A percentile compares a stretch with the other conserved stretches of the same genome.
Evolutionary conservation across 2,888 invertebrate genomes (phyloP).

Genomic region (Nasonovia ribisnigri): DNA sequence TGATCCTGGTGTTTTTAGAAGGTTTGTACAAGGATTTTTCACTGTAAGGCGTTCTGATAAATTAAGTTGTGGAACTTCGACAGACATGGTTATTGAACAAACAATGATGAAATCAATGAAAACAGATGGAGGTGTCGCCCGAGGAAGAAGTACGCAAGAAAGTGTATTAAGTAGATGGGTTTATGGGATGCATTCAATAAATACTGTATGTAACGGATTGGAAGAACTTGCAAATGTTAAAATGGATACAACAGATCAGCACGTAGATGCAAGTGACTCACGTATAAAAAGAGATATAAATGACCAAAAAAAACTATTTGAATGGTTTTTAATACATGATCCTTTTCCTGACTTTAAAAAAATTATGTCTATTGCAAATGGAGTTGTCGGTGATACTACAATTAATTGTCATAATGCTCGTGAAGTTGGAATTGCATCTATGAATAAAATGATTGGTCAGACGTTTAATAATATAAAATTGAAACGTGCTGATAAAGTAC

Average conservation of each 20-base stretch:
- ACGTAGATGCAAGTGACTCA: background rate
- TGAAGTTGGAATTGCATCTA: slow-evolving; percentile 35
- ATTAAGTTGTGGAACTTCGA: slow-evolving; percentile 64
- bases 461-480: slow-evolving; percentile 23
- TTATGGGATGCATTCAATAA: background rate
- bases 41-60: slow-evolving; percentile 62
- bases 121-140: slow-evolving; percentile 67
- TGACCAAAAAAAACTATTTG: background rate
- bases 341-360: background rate
- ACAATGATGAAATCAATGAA: slow-evolving; percentile 69
- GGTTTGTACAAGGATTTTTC: slow-evolving; percentile 57
- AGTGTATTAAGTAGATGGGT: background rate
- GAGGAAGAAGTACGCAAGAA: background rate
- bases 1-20: background rate
- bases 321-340: background rate
- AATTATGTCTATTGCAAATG: background rate
- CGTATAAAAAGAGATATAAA: background rate
- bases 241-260: slow-evolving; percentile 7
- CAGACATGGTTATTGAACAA: slow-evolving; percentile 69
- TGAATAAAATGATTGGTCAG: slow-evolving; percentile 20
- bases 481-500: slow-evolving; percentile 38
- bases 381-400: background rate
- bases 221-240: background rate
- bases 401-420: slow-evolving; percentile 29
- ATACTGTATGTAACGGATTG: background rate